A percentile compares a stretch with the other conserved stretches of the same genome.
phyloP scores from a whole-genome alignment of 2,797 vertebrate species.

The Clarias fuscus region DNA sequence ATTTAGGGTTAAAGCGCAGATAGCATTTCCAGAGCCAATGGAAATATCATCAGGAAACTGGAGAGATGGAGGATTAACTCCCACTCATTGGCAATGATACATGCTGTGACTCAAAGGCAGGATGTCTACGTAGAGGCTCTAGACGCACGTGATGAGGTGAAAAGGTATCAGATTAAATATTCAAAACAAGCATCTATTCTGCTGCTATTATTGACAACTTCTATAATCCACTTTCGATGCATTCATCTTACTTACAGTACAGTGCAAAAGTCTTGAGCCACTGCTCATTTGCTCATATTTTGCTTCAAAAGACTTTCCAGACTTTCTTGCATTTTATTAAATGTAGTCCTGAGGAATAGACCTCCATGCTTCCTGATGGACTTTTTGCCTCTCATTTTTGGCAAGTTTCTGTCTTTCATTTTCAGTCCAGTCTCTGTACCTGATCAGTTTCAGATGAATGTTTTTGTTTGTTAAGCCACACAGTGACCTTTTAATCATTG shows the following conservation, averaged over 20 bases:
- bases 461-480: too few relatives aligned
- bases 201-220: conserved; percentile 9
- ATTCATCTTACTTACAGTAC: not conserved
- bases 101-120: conserved; percentile 26
- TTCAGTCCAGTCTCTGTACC: too few relatives aligned
- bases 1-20: conserved; percentile 63
- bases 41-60: conserved; percentile 55
- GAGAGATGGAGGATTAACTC: conserved; percentile 50
- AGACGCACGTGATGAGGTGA: conserved; percentile 33
- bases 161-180: conserved; percentile 9
- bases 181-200: not conserved
- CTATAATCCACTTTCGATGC: conserved; percentile 1
- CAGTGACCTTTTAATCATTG: too few relatives aligned
- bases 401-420: too few relatives aligned
- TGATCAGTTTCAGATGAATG: too few relatives aligned
- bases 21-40: conserved; percentile 61
- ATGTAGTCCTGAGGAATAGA: too few relatives aligned
- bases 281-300: too few relatives aligned
- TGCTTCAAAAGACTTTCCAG: too few relatives aligned
- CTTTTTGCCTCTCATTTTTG: too few relatives aligned
- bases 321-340: too few relatives aligned
- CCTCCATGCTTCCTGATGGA: too few relatives aligned
- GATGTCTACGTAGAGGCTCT: not conserved
- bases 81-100: conserved; percentile 35
- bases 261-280: too few relatives aligned